phyloP scores from a whole-genome alignment of 2,797 vertebrate species.

The Leptoclinus maculatus region DNA sequence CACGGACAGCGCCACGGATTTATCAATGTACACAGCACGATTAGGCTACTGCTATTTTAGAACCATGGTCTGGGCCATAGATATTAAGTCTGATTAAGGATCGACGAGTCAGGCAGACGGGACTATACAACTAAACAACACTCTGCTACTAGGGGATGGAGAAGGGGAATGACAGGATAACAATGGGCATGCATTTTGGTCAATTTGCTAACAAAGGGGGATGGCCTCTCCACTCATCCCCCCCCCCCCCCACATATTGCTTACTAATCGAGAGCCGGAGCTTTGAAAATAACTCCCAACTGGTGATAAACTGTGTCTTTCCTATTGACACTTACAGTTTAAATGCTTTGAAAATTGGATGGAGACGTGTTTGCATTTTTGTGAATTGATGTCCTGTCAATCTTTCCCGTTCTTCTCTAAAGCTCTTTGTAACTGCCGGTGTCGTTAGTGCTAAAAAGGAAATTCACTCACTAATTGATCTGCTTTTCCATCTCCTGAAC shows the following conservation, averaged over 20 bases:
- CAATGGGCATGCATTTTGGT: background rate
- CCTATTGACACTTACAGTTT: background rate
- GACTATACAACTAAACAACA: background rate
- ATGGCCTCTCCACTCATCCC: background rate
- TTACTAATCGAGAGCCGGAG: background rate
- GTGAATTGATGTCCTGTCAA: background rate
- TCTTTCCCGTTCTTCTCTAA: background rate
- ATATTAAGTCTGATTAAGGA: no score
- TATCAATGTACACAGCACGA: background rate
- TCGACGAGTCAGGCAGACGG: background rate
- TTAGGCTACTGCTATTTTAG: background rate
- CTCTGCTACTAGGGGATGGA: background rate
- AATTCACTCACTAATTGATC: conserved; percentile 18
- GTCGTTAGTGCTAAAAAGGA: background rate
- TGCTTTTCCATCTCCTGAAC: conserved; percentile 18
- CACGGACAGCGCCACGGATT: background rate
- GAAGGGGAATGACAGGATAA: background rate
- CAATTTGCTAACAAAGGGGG: background rate
- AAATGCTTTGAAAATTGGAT: background rate
- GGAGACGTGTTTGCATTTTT: background rate
- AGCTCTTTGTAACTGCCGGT: conserved; percentile 2
- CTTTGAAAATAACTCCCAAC: background rate
- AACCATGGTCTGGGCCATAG: background rate
- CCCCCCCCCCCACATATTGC: background rate
- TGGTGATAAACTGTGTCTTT: background rate